Evolutionary conservation across 2,888 invertebrate genomes (phyloP).

Genomic region (Seladonia tumulorum): DNA sequence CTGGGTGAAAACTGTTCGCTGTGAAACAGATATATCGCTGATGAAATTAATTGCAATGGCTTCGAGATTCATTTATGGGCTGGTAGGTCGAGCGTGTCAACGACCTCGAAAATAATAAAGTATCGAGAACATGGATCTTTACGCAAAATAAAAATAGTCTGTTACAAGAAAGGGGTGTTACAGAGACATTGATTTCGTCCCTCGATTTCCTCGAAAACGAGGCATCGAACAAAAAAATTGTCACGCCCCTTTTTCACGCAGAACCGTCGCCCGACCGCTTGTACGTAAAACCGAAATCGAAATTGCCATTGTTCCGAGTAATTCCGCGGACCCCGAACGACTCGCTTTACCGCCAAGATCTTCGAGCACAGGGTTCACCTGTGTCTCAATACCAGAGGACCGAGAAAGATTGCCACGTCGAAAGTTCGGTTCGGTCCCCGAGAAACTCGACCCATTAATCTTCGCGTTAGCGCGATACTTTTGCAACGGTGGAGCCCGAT

Average conservation of each 20-base stretch:
- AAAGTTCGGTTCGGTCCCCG: not conserved
- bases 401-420: slow-evolving; percentile 14
- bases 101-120: too few species aligned
- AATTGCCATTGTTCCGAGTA: not conserved
- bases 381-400: not conserved
- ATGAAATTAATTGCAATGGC: not conserved
- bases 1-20: not conserved
- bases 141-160: too few species aligned
- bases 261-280: too few species aligned
- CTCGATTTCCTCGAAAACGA: not conserved
- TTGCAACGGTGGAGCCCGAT: not conserved
- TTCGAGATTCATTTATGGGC: too few species aligned
- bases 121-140: too few species aligned
- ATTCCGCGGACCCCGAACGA: not conserved
- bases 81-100: too few species aligned
- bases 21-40: not conserved
- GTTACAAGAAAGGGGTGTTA: too few species aligned
- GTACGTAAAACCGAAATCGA: not conserved
- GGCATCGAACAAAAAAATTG: not conserved
- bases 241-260: not conserved
- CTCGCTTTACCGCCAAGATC: not conserved
- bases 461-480: slow-evolving; percentile 8
- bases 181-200: too few species aligned
- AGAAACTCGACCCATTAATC: slow-evolving; percentile 15
- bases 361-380: not conserved